phyloP scores from a whole-genome alignment of 1,140 invertebrate genomes.

The Bombus haemorrhoidalis region DNA sequence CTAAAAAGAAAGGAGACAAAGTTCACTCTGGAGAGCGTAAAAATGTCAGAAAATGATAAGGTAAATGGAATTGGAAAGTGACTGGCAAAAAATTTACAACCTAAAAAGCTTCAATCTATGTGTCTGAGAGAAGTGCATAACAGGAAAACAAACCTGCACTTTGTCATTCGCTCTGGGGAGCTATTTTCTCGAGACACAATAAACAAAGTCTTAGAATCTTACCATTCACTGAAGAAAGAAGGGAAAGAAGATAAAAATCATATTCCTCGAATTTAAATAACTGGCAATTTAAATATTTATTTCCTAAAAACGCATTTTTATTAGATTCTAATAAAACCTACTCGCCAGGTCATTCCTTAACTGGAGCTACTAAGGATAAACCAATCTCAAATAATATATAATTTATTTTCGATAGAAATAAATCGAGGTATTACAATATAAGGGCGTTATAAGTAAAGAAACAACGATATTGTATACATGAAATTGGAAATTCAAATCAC shows the following conservation, averaged over 20 bases:
- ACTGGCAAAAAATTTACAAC: constrained; percentile 30
- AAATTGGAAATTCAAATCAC: too few relatives aligned
- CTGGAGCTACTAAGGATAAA: too few relatives aligned
- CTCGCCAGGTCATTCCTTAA: too few relatives aligned
- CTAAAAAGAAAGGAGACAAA: not conserved
- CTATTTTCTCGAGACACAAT: constrained; percentile 9
- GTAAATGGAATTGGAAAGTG: constrained; percentile 10
- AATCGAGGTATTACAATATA: too few relatives aligned
- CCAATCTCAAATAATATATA: too few relatives aligned
- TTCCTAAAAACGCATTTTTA: too few relatives aligned
- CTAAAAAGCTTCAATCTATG: constrained; percentile 29
- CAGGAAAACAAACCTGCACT: constrained; percentile 23
- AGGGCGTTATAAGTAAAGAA: too few relatives aligned
- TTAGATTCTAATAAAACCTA: too few relatives aligned
- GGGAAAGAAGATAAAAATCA: too few relatives aligned
- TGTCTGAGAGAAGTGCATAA: constrained; percentile 15
- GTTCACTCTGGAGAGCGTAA: not conserved
- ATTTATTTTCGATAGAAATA: too few relatives aligned
- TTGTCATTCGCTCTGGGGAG: constrained; percentile 14
- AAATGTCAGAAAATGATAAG: constrained; percentile 17
- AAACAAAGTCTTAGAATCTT: constrained; percentile 9
- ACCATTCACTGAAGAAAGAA: not conserved
- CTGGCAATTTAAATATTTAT: not conserved
- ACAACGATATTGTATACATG: too few relatives aligned
- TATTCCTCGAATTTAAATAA: not conserved